Conservation (phyloP, 2,113 vertebrate species). For the Ictalurus punctatus region DNA sequence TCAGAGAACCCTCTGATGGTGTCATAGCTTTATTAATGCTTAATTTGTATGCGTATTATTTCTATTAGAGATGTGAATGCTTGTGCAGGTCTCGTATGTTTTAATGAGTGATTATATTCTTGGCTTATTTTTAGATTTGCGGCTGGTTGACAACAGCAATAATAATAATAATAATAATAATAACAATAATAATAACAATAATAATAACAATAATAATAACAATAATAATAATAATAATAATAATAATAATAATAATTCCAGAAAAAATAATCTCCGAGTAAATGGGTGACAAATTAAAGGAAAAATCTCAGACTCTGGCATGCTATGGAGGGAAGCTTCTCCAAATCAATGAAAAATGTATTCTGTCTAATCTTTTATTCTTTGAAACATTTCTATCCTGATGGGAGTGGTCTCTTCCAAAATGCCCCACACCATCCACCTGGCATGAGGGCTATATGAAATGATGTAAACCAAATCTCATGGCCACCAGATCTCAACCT, state of each 20-base stretch:
- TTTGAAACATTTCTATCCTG: background rate
- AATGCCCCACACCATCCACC: background rate
- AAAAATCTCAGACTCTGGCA: background rate
- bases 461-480: background rate
- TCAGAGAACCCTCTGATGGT: slow-evolving; percentile 99
- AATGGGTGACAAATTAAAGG: background rate
- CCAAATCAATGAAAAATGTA: background rate
- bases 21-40: slow-evolving; percentile 29
- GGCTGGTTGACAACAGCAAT: background rate
- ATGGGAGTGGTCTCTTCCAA: background rate
- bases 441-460: background rate
- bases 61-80: background rate
- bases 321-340: background rate
- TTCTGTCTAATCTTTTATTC: background rate
- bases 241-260: no score
- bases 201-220: no score
- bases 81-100: background rate
- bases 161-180: no score
- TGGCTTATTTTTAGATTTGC: background rate
- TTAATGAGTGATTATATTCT: background rate
- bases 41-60: background rate
- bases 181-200: no score
- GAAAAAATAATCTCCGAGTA: no score
- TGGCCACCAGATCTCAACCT: background rate
- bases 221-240: no score